These are phyloP conservation scores for Scotopteryx bipunctaria DNA, from an alignment of 2,888 invertebrate species.

Conservation along the genomic window DNA sequence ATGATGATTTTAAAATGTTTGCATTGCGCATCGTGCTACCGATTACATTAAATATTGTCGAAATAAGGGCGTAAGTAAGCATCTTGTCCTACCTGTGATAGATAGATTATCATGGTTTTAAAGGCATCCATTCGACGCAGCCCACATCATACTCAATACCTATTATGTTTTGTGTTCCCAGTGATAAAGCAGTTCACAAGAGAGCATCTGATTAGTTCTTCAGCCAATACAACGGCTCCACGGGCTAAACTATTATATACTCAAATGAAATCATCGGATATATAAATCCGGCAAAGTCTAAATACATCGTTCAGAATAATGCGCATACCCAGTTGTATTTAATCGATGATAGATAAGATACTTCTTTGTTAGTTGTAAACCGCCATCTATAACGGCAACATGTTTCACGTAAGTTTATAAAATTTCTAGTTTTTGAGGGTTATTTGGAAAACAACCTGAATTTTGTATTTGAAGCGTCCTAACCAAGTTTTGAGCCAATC, in stretches of 20 bases:
- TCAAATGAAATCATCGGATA: constrained; percentile 17
- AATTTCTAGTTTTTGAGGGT: too few species aligned
- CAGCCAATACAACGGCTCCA: constrained; percentile 34
- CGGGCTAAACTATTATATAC: constrained; percentile 11
- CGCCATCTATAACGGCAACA: constrained; percentile 35
- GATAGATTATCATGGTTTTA: too few species aligned
- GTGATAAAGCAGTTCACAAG: not conserved
- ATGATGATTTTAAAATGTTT: too few species aligned
- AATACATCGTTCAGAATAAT: constrained; percentile 29
- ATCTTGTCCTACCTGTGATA: too few species aligned
- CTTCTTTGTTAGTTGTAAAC: constrained; percentile 30
- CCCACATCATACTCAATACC: too few species aligned
- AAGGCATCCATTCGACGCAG: too few species aligned
- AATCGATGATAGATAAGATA: constrained; percentile 22
- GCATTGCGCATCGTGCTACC: too few species aligned
- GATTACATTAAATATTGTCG: too few species aligned
- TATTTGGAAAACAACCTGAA: too few species aligned
- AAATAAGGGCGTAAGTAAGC: too few species aligned
- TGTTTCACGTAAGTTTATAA: constrained; percentile 49
- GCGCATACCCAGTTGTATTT: constrained; percentile 21
- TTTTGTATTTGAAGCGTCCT: too few species aligned
- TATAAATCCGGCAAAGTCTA: not conserved
- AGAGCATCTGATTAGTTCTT: not conserved
- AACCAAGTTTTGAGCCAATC: too few species aligned
- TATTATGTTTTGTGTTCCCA: constrained; percentile 27